These are phyloP conservation scores for Diuraphis noxia DNA, from an alignment of 1,140 invertebrate genomes.

Conservation along the genomic window DNA sequence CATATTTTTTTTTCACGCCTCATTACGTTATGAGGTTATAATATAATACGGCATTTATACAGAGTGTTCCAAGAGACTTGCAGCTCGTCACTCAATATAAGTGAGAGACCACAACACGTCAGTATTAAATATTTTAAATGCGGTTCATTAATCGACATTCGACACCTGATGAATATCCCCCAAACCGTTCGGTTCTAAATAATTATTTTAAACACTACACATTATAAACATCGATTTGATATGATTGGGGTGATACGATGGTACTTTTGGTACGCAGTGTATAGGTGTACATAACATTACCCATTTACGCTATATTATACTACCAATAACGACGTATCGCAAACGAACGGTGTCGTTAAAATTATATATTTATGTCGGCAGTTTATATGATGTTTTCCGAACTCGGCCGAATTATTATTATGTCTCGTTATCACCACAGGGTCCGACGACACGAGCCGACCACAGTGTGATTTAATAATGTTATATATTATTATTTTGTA, in stretches of 20 bases:
- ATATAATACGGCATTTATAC: not conserved
- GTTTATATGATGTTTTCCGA: not conserved
- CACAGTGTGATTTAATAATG: not conserved
- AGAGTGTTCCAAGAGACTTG: too few relatives aligned
- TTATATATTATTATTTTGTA: too few relatives aligned
- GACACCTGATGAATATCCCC: too few relatives aligned
- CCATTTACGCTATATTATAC: too few relatives aligned
- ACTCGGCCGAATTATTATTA: not conserved
- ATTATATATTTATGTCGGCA: not conserved
- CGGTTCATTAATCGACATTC: too few relatives aligned
- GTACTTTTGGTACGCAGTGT: too few relatives aligned
- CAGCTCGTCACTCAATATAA: not conserved
- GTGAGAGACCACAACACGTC: not conserved
- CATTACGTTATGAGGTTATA: too few relatives aligned
- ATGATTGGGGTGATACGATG: too few relatives aligned
- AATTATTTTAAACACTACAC: not conserved
- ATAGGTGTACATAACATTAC: not conserved
- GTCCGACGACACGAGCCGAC: not conserved
- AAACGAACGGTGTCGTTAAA: not conserved
- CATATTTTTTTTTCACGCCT: not conserved
- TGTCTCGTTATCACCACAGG: not conserved
- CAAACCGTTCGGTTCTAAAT: not conserved
- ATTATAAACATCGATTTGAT: too few relatives aligned
- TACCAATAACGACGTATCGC: not conserved
- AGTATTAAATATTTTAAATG: too few relatives aligned